Evolutionary conservation across 2,888 invertebrate species (phyloP).

Genomic region (Sphaerophoria taeniata): DNA sequence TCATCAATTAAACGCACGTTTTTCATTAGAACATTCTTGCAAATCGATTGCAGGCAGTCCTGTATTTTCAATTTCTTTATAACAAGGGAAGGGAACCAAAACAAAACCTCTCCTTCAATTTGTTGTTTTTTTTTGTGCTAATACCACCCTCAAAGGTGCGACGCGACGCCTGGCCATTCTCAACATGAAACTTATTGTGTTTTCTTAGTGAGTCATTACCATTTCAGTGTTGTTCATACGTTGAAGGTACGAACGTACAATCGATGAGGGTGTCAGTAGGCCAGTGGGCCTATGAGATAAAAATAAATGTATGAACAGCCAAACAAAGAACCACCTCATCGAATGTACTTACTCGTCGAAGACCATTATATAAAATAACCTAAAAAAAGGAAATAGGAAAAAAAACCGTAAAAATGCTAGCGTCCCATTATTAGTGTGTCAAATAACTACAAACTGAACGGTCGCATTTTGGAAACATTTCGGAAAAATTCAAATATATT

Average conservation of each 20-base stretch:
- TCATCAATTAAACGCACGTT: slow-evolving; percentile 34
- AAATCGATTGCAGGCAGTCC: not conserved
- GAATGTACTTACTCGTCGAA: not conserved
- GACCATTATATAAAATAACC: slow-evolving; percentile 12
- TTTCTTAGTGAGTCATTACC: slow-evolving; percentile 66
- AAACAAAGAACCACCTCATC: slow-evolving; percentile 19
- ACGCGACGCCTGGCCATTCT: not conserved
- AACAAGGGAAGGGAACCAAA: slow-evolving; percentile 53
- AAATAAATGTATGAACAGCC: slow-evolving; percentile 17
- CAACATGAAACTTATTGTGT: slow-evolving; percentile 30
- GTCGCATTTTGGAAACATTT: slow-evolving; percentile 24
- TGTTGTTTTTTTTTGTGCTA: not conserved
- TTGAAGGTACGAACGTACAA: not conserved
- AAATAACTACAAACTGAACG: slow-evolving; percentile 43
- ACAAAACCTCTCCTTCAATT: slow-evolving; percentile 34
- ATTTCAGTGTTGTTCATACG: not conserved
- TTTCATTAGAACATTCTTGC: slow-evolving; percentile 26
- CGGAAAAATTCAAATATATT: slow-evolving; percentile 1
- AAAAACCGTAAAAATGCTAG: slow-evolving; percentile 65
- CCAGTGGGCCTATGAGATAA: slow-evolving; percentile 55
- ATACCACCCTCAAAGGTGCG: not conserved
- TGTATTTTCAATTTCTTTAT: slow-evolving; percentile 9
- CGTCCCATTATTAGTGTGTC: slow-evolving; percentile 58
- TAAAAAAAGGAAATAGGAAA: slow-evolving; percentile 9
- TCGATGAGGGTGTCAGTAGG: slow-evolving; percentile 56